These are phyloP conservation scores for Pogonus chalceus DNA, from an alignment of 1,140 invertebrate genomes.

Conservation along the genomic window DNA sequence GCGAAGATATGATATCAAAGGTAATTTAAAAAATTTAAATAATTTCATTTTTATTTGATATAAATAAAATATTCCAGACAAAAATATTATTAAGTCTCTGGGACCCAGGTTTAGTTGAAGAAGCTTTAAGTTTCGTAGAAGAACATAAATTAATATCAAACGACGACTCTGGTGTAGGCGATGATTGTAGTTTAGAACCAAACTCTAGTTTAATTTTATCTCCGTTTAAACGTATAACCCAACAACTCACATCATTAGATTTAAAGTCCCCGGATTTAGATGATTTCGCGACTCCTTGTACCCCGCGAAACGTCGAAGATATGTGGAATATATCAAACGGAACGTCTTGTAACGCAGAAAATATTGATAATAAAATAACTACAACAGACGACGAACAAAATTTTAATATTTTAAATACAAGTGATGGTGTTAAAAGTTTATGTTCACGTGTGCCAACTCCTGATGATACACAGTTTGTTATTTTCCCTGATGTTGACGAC, in stretches of 20 bases:
- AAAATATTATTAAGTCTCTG: constrained; percentile 68
- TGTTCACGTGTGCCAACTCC: constrained; percentile 29
- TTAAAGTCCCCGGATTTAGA: constrained; percentile 59
- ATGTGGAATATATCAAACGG: constrained; percentile 36
- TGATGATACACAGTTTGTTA: constrained; percentile 35
- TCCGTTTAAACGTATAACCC: constrained; percentile 64
- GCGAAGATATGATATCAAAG: constrained; percentile 67
- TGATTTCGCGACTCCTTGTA: constrained; percentile 59
- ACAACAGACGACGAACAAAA: constrained; percentile 10
- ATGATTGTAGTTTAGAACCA: constrained; percentile 29
- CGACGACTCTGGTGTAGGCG: constrained; percentile 31
- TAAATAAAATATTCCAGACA: constrained; percentile 37
- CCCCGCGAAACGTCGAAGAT: constrained; percentile 46
- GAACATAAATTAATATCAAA: constrained; percentile 49
- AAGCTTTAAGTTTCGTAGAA: constrained; percentile 71
- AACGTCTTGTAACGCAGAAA: not conserved
- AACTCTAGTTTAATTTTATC: constrained; percentile 45
- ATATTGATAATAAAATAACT: not conserved
- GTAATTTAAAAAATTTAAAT: constrained; percentile 19
- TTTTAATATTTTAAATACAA: constrained; percentile 26
- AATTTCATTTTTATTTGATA: not conserved
- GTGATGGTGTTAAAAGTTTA: constrained; percentile 29
- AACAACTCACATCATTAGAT: constrained; percentile 60
- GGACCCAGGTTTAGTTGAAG: constrained; percentile 74
- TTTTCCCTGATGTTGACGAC: constrained; percentile 37